Evolutionary conservation across 2,888 invertebrate species (phyloP).

Genomic region (Amphipyra berbera): DNA sequence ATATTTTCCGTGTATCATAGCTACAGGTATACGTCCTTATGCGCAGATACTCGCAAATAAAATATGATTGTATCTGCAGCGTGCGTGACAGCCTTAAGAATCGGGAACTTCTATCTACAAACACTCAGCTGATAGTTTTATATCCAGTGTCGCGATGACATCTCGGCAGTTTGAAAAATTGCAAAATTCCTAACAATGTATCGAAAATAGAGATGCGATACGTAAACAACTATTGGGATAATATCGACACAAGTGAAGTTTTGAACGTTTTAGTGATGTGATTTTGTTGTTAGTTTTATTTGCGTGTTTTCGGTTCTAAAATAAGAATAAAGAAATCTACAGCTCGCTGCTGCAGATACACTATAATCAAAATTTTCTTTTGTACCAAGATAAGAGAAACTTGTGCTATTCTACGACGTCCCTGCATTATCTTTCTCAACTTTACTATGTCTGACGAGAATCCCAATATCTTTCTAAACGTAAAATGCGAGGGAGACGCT

Average conservation of each 20-base stretch:
- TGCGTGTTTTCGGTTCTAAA: background rate
- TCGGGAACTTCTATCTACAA: conserved; percentile 33
- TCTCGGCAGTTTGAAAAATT: conserved; percentile 61
- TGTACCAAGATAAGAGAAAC: conserved; percentile 2
- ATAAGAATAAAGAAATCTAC: background rate
- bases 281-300: background rate
- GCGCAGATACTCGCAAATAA: too few relatives aligned
- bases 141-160: conserved; percentile 50
- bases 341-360: background rate
- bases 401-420: conserved; percentile 38
- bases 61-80: too few relatives aligned
- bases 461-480: conserved; percentile 58
- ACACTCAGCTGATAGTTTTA: conserved; percentile 44
- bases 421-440: conserved; percentile 38
- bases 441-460: conserved; percentile 46
- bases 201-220: conserved; percentile 46
- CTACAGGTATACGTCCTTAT: too few relatives aligned
- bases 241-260: conserved; percentile 26
- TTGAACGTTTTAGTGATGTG: background rate
- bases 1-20: too few relatives aligned
- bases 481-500: conserved; percentile 54
- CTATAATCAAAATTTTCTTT: background rate
- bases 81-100: background rate
- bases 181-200: conserved; percentile 59
- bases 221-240: conserved; percentile 11